phyloP scores from a whole-genome alignment of 1,140 invertebrate species.

The Linepithema humile region DNA sequence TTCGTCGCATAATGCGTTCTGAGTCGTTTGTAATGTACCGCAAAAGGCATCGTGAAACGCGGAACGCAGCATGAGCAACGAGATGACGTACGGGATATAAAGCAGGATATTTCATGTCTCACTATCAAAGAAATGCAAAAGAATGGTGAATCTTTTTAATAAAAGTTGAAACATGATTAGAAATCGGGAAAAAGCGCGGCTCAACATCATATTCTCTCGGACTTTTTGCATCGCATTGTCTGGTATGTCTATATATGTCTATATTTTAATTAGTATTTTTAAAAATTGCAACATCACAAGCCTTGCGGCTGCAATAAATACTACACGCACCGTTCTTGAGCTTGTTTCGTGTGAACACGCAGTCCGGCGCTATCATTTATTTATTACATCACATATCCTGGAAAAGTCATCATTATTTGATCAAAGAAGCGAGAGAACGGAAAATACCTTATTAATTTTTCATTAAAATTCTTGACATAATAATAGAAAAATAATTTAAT shows the following conservation, averaged over 20 bases:
- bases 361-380: background rate
- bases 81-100: slow-evolving; percentile 19
- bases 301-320: background rate
- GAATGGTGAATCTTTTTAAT: slow-evolving; percentile 13
- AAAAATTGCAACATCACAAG: background rate
- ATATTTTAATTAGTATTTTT: background rate
- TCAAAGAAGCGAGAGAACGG: background rate
- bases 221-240: background rate
- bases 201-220: background rate
- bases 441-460: background rate
- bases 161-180: background rate
- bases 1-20: slow-evolving; percentile 36
- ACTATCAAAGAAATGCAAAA: slow-evolving; percentile 5
- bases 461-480: background rate
- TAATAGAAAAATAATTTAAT: too few species aligned
- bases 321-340: background rate
- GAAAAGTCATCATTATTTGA: background rate
- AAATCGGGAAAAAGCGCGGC: background rate
- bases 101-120: slow-evolving; percentile 26
- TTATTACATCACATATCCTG: background rate
- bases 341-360: background rate
- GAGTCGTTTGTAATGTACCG: slow-evolving; percentile 49
- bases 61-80: slow-evolving; percentile 26
- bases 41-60: slow-evolving; percentile 18
- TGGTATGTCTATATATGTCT: background rate